phyloP scores from a whole-genome alignment of 92 coral and sea anemone genomes.

The Phymanthus crucifer region DNA sequence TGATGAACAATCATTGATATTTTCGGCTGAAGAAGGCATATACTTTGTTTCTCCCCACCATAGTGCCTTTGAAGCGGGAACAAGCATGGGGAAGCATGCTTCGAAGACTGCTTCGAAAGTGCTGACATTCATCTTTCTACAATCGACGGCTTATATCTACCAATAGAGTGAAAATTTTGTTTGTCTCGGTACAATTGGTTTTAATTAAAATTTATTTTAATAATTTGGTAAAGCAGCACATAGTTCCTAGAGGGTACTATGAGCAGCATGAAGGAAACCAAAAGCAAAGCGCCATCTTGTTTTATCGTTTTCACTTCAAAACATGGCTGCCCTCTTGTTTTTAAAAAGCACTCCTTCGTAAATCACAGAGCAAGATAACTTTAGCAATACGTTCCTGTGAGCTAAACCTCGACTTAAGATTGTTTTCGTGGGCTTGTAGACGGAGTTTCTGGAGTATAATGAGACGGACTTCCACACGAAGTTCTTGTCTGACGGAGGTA shows the following conservation, averaged over 20 bases:
- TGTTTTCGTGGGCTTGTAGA: background rate
- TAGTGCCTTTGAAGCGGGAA: background rate
- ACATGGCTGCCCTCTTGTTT: background rate
- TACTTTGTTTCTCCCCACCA: background rate
- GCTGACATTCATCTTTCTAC: no score
- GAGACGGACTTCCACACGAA: background rate
- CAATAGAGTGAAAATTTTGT: no score
- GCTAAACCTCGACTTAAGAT: no score
- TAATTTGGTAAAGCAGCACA: no score
- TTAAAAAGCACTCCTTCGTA: background rate
- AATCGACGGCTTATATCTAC: no score
- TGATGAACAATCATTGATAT: background rate
- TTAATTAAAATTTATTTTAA: no score
- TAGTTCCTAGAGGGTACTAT: no score
- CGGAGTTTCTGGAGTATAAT: background rate
- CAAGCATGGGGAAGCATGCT: no score
- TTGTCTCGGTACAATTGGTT: no score
- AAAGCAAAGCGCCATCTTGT: background rate
- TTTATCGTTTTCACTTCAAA: background rate
- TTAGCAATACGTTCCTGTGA: background rate
- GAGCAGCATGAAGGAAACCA: no score
- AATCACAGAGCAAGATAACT: background rate
- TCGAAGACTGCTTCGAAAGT: background rate
- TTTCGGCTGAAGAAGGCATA: background rate
- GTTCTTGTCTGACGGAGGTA: conserved; percentile 1